Evolutionary conservation across 2,113 vertebrate genomes (phyloP), one percentile per base, ranked within the genome.

Genomic region (Thinocorus orbignyianus): DNA sequence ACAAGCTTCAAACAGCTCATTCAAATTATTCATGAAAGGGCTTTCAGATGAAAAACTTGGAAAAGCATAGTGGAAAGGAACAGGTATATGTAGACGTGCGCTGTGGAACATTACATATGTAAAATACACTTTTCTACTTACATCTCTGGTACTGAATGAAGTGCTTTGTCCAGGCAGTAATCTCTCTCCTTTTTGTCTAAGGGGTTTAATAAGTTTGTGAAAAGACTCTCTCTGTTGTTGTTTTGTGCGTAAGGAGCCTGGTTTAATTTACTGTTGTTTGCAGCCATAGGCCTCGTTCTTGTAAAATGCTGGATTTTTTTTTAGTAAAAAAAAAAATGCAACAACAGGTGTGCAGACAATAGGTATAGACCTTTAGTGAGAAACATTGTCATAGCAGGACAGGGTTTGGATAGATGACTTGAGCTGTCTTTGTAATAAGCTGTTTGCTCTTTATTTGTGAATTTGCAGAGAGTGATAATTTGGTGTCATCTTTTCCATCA

Each of bases 21-120:
- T 94, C 57, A 91, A 87, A 96, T 95, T 93, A 93, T 94, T 94
- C 57, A 69, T 79, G 39, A 71, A 91, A 92, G 78, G 46, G 33
- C 76, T 92, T 93, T 92, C 72, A 86, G 82, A 64, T 92, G 3
- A 88, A 93, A 81, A 86, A 57, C 44, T 84, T 60, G 69, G 52
- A 70, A 69, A 26, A 90, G 25, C 61, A 26, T 20, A 81, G 73
- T 10, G 3, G 61, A 88, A 93, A 61, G 37, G 37, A 52, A 74
- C 55, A 90, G 61, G 39, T 91, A 19, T 30, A 44, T 71, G 71
- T 37, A 80, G 71, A 31, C 14, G 2, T 35, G 55, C 35, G 11
- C 60, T 16, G 13, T 81, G 84, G 24, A 77, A 60, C 22, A 20
- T 61, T 55, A 39, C 3, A 3, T 78, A 16, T 68, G 51, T 69